These are phyloP conservation scores for Pygocentrus nattereri DNA, from an alignment of 2,797 vertebrate species.

Conservation along the genomic window DNA sequence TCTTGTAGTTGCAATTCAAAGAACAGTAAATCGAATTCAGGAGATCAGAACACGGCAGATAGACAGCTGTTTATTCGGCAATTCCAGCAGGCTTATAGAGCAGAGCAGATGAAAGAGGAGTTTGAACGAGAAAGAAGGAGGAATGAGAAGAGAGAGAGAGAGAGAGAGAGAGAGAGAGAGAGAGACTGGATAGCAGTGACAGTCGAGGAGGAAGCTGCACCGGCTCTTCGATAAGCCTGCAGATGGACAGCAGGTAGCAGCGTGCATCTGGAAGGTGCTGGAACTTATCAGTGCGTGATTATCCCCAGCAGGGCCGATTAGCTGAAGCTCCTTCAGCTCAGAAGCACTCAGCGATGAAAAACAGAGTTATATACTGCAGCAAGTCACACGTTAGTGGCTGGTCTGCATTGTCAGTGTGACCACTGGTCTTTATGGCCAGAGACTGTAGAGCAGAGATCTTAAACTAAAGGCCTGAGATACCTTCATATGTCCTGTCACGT, in stretches of 20 bases:
- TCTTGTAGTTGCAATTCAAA: slow-evolving; percentile 84
- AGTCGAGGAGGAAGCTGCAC: slow-evolving; percentile 85
- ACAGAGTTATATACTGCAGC: slow-evolving; percentile 91
- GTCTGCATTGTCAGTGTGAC: slow-evolving; percentile 39
- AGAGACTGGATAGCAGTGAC: slow-evolving; percentile 87
- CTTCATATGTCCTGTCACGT: too few species aligned
- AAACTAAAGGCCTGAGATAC: too few species aligned
- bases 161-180: slow-evolving; percentile 84
- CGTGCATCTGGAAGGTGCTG: slow-evolving; percentile 89
- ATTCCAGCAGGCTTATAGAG: slow-evolving; percentile 89
- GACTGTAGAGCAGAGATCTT: neutral
- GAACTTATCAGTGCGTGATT: slow-evolving; percentile 99
- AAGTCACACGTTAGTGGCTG: slow-evolving; percentile 91
- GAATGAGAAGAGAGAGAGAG: slow-evolving; percentile 69
- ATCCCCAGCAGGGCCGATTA: slow-evolving; percentile 96
- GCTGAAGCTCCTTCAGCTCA: slow-evolving; percentile 89
- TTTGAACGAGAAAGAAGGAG: slow-evolving; percentile 75
- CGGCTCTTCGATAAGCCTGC: slow-evolving; percentile 88
- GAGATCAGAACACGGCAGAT: slow-evolving; percentile 94
- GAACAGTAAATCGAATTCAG: slow-evolving; percentile 95
- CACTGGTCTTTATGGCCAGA: neutral
- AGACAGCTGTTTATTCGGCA: slow-evolving; percentile 82
- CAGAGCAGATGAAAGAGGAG: slow-evolving; percentile 96
- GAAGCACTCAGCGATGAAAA: slow-evolving; percentile 95
- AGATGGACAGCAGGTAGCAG: slow-evolving; percentile 49